phyloP scores from a whole-genome alignment of 2,797 vertebrate genomes.

The Mionectes olivaceus region DNA sequence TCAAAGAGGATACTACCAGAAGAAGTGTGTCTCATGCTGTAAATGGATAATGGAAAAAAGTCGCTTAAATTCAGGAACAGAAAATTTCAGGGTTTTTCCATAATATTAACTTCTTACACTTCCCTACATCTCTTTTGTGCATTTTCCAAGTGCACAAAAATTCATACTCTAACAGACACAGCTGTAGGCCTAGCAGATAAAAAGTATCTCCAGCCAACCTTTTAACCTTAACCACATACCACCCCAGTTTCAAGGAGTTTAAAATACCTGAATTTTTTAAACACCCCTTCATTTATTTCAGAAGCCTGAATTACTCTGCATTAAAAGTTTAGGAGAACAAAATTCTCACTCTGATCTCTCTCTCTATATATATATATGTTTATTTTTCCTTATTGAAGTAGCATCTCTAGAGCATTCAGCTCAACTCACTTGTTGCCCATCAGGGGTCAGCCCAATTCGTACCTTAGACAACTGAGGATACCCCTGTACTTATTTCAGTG shows the following conservation, averaged over 20 bases:
- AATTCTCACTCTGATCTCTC: neutral
- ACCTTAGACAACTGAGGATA: neutral
- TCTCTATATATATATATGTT: rapidly evolving
- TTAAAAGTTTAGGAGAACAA: neutral
- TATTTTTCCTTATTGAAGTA: neutral
- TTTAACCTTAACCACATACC: neutral
- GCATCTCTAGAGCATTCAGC: neutral
- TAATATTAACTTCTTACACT: neutral
- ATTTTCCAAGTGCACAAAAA: neutral
- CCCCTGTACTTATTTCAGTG: neutral
- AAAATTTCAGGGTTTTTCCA: neutral
- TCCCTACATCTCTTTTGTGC: neutral
- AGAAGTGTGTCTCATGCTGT: neutral
- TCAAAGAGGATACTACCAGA: neutral
- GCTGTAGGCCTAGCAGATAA: neutral
- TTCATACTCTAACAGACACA: rapidly evolving
- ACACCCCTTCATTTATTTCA: neutral
- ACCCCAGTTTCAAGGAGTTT: neutral
- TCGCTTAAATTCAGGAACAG: neutral
- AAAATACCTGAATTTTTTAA: neutral
- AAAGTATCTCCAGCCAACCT: neutral
- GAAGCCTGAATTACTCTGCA: neutral
- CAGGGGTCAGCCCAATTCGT: neutral
- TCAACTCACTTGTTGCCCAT: neutral
- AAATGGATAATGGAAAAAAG: neutral